Evolutionary conservation across 2,888 invertebrate genomes (phyloP).

Genomic region (Coecobrya sp.): DNA sequence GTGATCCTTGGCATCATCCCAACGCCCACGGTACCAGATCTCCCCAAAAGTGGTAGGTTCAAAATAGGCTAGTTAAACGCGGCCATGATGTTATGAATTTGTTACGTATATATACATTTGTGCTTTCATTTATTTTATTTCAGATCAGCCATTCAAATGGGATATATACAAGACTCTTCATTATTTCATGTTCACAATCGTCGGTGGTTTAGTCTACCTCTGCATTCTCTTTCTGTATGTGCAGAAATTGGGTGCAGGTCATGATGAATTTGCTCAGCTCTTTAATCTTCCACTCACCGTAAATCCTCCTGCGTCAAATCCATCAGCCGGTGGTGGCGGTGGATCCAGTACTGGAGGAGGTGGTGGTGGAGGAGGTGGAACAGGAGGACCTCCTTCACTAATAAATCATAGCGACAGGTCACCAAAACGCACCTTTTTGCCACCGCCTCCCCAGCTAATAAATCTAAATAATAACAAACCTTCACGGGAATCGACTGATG

Average conservation of each 20-base stretch:
- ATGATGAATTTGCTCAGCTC: constrained; percentile 81
- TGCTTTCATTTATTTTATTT: too few species aligned
- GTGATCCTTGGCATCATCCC: constrained; percentile 81
- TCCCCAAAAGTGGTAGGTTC: constrained; percentile 59
- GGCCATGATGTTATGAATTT: too few species aligned
- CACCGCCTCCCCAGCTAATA: constrained; percentile 78
- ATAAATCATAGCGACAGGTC: constrained; percentile 80
- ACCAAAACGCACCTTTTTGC: constrained; percentile 77
- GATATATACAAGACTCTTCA: constrained; percentile 84
- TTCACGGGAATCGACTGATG: constrained; percentile 71
- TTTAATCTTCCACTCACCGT: constrained; percentile 76
- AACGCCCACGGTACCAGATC: constrained; percentile 79
- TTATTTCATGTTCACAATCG: constrained; percentile 85
- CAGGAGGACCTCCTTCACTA: constrained; percentile 57
- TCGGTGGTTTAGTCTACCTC: constrained; percentile 83
- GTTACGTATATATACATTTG: too few species aligned
- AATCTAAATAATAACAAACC: constrained; percentile 80
- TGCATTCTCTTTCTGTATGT: constrained; percentile 83
- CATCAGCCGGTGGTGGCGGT: constrained; percentile 67
- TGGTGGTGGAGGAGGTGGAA: constrained; percentile 66
- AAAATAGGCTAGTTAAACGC: too few species aligned
- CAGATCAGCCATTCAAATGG: constrained; percentile 82
- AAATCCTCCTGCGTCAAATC: constrained; percentile 76
- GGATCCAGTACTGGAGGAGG: constrained; percentile 56
- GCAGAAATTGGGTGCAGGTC: constrained; percentile 79